These are phyloP conservation scores for Styela clava DNA, from an alignment of 23 tunicate genomes.

Conservation along the genomic window DNA sequence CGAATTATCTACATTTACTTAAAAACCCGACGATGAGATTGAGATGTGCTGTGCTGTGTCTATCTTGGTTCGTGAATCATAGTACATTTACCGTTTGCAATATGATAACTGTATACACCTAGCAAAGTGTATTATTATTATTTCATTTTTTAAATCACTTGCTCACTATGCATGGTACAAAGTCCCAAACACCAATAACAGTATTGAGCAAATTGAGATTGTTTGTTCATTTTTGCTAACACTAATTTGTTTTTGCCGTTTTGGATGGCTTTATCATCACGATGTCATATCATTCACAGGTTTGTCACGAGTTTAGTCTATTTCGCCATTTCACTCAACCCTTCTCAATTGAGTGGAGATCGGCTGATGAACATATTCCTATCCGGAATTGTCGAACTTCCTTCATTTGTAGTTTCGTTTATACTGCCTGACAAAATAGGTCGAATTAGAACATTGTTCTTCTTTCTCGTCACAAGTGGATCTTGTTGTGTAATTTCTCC, in stretches of 20 bases:
- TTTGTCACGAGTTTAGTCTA: background rate
- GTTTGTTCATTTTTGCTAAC: no score
- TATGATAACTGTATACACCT: no score
- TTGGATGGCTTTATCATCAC: background rate
- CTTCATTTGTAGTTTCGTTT: background rate
- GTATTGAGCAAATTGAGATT: no score
- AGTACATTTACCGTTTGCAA: no score
- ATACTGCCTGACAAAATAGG: background rate
- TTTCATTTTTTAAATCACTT: no score
- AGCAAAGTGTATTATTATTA: no score
- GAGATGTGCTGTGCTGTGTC: background rate
- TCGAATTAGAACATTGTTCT: background rate
- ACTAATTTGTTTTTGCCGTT: background rate
- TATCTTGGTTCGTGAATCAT: background rate
- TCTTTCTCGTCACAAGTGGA: background rate
- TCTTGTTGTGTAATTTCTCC: background rate
- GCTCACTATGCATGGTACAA: no score
- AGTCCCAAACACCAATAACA: no score
- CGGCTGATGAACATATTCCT: conserved; percentile 9
- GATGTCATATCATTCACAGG: no score
- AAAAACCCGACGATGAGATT: conserved; percentile 1
- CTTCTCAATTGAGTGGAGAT: conserved; percentile 22
- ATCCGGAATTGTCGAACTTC: conserved; percentile 7
- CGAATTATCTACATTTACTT: background rate
- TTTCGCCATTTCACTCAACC: conserved; percentile 20